Base-by-base conservation (phyloP, 2,797 vertebrate genomes). In the Gymnocypris eckloni region DNA sequence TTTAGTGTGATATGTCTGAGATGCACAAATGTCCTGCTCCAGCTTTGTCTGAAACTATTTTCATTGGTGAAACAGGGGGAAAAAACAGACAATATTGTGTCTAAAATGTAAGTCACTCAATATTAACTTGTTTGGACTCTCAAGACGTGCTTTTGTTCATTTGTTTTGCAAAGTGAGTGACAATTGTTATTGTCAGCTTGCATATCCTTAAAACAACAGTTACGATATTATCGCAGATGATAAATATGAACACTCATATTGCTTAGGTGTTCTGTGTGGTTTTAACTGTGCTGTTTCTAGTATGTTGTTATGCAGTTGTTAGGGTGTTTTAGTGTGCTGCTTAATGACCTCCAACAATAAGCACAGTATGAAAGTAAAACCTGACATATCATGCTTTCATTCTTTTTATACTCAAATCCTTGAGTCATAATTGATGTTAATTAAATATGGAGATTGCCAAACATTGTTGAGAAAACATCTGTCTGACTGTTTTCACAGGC, bases 401-500 rank as follows among this genome's bases (percentile, higher is more conserved):
- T 59, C 8, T 59, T 66, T 66, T 28, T 66, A 16, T 66, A 6
- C 11, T 16, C 16, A 18, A 10, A 69, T 69, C 16, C 20, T 43
- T 45, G 5, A 45, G 6, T 72, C 22, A 45, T 15, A 45, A 45
- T 25, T 70, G 3, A 39, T 37, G 7, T 69, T 18, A 66, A 50
- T 50, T 50, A 50, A 6, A 37, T 69, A 69, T 69, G 16, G 50
- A 54, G 28, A 22, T 77, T 39, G 10, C 4, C 3, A 6, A 54
- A 22, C 1, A 37, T 22, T 22, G 20, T 37, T 59, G 12, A 25
- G 4, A 39, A 25, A 33, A 72, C 69, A 72, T 80, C 70, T 89
- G 11, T 61, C 12, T 71, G 25, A 56, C 25, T 86, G 13, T 83
- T 45, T 69, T 18, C 45, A 41, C 94, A 99, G 98, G 93, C 96